Evolutionary conservation across 1,140 invertebrate species (phyloP).

Genomic region (Bombus confusus): DNA sequence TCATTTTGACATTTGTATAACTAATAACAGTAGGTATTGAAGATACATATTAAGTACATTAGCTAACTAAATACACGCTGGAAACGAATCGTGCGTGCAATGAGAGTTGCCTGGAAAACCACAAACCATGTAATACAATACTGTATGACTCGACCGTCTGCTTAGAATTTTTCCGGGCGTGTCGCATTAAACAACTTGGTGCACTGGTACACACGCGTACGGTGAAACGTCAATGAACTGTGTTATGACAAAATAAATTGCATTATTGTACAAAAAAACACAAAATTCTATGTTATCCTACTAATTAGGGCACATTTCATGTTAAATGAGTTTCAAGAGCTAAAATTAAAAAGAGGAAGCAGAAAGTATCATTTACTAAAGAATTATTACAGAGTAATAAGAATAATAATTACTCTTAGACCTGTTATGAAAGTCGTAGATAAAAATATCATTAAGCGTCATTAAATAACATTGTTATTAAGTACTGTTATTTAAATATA

Average conservation of each 20-base stretch:
- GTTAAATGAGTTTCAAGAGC: neutral
- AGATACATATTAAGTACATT: neutral
- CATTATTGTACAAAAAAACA: neutral
- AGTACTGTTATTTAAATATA: no score
- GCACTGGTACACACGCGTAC: slow-evolving; percentile 25
- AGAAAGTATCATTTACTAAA: neutral
- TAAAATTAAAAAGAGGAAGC: neutral
- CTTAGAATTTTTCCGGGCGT: slow-evolving; percentile 64
- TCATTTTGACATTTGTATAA: neutral
- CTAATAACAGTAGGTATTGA: neutral
- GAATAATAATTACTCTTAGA: no score
- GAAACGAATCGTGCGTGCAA: slow-evolving; percentile 54
- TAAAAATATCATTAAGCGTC: no score
- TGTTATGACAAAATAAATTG: slow-evolving; percentile 11
- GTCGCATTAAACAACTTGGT: slow-evolving; percentile 53
- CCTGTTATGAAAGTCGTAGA: no score
- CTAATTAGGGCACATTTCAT: neutral
- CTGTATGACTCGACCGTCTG: slow-evolving; percentile 42
- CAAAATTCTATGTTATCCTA: neutral
- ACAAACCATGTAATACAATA: slow-evolving; percentile 63
- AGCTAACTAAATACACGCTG: neutral
- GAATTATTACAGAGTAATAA: no score
- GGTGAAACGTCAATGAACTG: slow-evolving; percentile 55
- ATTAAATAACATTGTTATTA: no score
- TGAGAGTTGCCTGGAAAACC: slow-evolving; percentile 61